Evolutionary conservation across 2,888 invertebrate species (phyloP).

Genomic region (Scrobipalpa atriplicella): DNA sequence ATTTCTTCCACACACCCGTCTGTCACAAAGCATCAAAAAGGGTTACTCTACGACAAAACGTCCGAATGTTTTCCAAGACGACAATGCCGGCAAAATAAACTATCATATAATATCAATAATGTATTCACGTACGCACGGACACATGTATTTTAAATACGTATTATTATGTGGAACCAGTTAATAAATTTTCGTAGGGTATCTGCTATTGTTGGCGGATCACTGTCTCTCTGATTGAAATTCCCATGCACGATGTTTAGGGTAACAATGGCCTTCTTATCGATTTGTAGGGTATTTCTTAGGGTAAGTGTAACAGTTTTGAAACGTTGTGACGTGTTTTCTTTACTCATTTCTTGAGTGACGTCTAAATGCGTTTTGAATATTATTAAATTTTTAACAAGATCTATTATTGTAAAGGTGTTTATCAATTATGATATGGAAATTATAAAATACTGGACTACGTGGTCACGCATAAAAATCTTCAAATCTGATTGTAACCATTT

Average conservation of each 20-base stretch:
- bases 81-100: slow-evolving; percentile 76
- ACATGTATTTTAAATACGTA: slow-evolving; percentile 82
- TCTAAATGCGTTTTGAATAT: slow-evolving; percentile 41
- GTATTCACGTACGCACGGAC: slow-evolving; percentile 72
- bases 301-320: slow-evolving; percentile 63
- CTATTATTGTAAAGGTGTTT: slow-evolving; percentile 65
- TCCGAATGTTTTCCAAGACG: slow-evolving; percentile 56
- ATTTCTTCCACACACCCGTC: slow-evolving; percentile 45
- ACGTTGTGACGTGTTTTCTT: slow-evolving; percentile 70
- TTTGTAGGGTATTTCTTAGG: slow-evolving; percentile 68
- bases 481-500: background rate
- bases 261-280: slow-evolving; percentile 65
- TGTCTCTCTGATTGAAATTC: slow-evolving; percentile 69
- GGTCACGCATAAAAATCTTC: background rate
- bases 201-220: slow-evolving; percentile 50
- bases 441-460: background rate
- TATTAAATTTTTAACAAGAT: slow-evolving; percentile 26
- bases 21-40: slow-evolving; percentile 50
- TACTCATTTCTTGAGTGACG: slow-evolving; percentile 66
- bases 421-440: slow-evolving; percentile 9
- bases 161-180: slow-evolving; percentile 76
- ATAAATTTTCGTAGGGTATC: slow-evolving; percentile 57
- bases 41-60: slow-evolving; percentile 50
- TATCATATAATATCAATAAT: slow-evolving; percentile 83
- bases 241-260: slow-evolving; percentile 60